A percentile compares a stretch with the other conserved stretches of the same genome.
These are phyloP conservation scores for Eulithis testata DNA, from an alignment of 2,888 invertebrate species.

Conservation along the genomic window DNA sequence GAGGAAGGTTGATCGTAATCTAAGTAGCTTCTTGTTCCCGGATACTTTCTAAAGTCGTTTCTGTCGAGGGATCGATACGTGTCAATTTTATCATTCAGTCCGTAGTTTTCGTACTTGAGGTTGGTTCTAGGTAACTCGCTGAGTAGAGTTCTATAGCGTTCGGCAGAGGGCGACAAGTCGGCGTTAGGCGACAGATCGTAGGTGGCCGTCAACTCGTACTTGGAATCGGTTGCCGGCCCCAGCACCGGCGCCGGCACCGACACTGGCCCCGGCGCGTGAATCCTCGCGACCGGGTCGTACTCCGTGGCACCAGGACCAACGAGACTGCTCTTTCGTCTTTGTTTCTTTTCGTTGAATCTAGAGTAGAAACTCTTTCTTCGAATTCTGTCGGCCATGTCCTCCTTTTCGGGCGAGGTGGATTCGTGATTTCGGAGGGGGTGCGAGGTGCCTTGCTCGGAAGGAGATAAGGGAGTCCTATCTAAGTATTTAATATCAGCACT, in stretches of 20 bases:
- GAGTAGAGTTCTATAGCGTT: conserved; percentile 73
- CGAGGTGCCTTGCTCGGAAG: conserved; percentile 58
- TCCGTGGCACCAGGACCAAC: conserved; percentile 86
- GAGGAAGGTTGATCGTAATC: conserved; percentile 74
- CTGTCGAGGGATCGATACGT: conserved; percentile 79
- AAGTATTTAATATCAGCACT: conserved; percentile 59
- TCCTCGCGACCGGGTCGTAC: conserved; percentile 79
- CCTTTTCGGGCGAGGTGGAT: conserved; percentile 80
- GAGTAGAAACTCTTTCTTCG: conserved; percentile 95
- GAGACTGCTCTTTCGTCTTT: conserved; percentile 87
- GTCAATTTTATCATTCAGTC: conserved; percentile 75
- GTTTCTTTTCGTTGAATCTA: conserved; percentile 93
- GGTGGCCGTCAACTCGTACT: conserved; percentile 71
- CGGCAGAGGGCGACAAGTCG: conserved; percentile 74
- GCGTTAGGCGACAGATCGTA: conserved; percentile 61
- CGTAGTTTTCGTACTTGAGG: conserved; percentile 69
- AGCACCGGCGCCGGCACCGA: too few species aligned
- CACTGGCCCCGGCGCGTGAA: conserved; percentile 64
- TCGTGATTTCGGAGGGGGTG: conserved; percentile 75
- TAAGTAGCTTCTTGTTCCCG: conserved; percentile 69
- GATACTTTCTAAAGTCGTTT: conserved; percentile 76
- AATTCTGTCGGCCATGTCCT: conserved; percentile 94
- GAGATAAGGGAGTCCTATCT: conserved; percentile 58
- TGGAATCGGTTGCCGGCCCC: conserved; percentile 58
- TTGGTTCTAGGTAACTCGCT: conserved; percentile 68